These are phyloP conservation scores for Furcula furcula DNA, from an alignment of 2,888 invertebrate species.

Conservation along the genomic window DNA sequence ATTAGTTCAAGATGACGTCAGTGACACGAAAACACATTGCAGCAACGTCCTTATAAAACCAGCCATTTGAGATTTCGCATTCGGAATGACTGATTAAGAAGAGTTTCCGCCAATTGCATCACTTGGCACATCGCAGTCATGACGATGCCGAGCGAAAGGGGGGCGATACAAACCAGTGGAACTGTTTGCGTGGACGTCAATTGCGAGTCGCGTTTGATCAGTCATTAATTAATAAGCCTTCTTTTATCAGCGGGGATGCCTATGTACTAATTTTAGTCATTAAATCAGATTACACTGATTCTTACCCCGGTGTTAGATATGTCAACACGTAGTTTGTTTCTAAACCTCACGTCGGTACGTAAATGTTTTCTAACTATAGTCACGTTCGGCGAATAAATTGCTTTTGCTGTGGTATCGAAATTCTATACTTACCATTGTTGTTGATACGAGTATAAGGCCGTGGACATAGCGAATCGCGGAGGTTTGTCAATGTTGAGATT, in stretches of 20 bases:
- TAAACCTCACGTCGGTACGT: slow-evolving; percentile 46
- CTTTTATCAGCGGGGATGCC: no score
- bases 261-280: neutral
- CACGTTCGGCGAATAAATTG: slow-evolving; percentile 59
- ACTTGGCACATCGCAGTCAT: slow-evolving; percentile 36
- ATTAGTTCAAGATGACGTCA: slow-evolving; percentile 1
- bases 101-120: slow-evolving; percentile 52
- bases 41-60: slow-evolving; percentile 50
- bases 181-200: slow-evolving; percentile 27
- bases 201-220: no score
- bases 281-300: neutral
- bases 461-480: slow-evolving; percentile 5
- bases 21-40: slow-evolving; percentile 8
- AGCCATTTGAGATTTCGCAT: slow-evolving; percentile 53
- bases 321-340: slow-evolving; percentile 50
- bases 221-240: no score
- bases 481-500: slow-evolving; percentile 15
- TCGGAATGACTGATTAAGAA: slow-evolving; percentile 52
- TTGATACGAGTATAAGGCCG: slow-evolving; percentile 29
- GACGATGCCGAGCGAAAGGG: slow-evolving; percentile 43
- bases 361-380: slow-evolving; percentile 49
- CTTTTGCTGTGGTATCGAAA: slow-evolving; percentile 34
- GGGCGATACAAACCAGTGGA: slow-evolving; percentile 34
- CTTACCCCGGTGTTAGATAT: slow-evolving; percentile 14
- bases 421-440: slow-evolving; percentile 36